These are phyloP conservation scores for Syrista parreyssii DNA, from an alignment of 2,888 invertebrate genomes.

Conservation along the genomic window DNA sequence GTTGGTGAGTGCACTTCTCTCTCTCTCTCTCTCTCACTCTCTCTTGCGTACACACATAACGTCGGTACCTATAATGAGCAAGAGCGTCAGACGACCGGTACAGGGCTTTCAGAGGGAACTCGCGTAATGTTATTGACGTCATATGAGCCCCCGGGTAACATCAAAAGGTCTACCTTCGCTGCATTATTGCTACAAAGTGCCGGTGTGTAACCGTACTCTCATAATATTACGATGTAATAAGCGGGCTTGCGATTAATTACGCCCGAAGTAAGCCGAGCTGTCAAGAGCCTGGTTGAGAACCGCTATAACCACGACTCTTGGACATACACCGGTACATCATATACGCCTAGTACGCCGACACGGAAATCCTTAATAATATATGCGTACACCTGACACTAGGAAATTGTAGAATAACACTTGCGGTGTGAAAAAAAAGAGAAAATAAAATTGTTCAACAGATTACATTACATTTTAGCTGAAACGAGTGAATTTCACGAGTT, in stretches of 20 bases:
- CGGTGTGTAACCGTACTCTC: constrained; percentile 43
- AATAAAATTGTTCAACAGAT: not conserved
- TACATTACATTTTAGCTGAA: not conserved
- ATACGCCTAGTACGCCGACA: not conserved
- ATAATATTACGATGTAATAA: constrained; percentile 41
- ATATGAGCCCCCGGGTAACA: constrained; percentile 33
- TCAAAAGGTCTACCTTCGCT: constrained; percentile 50
- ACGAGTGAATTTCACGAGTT: not conserved
- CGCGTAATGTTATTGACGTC: constrained; percentile 44
- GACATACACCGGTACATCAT: not conserved
- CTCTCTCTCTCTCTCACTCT: not conserved
- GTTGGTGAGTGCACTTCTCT: not conserved
- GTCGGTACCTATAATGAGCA: not conserved
- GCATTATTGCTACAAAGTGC: constrained; percentile 45
- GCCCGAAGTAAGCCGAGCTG: constrained; percentile 4
- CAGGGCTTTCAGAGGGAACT: constrained; percentile 11
- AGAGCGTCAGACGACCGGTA: not conserved
- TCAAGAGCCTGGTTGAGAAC: not conserved
- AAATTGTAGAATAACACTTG: not conserved
- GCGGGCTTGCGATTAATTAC: constrained; percentile 47
- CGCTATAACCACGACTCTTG: not conserved
- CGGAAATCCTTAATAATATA: not conserved
- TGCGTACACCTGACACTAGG: not conserved
- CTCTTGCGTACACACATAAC: not conserved
- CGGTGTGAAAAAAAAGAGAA: too few species aligned